Evolutionary conservation across 2,113 vertebrate genomes (phyloP), one percentile per base, ranked within the genome.

Genomic region (Petrocephalus zakoni): DNA sequence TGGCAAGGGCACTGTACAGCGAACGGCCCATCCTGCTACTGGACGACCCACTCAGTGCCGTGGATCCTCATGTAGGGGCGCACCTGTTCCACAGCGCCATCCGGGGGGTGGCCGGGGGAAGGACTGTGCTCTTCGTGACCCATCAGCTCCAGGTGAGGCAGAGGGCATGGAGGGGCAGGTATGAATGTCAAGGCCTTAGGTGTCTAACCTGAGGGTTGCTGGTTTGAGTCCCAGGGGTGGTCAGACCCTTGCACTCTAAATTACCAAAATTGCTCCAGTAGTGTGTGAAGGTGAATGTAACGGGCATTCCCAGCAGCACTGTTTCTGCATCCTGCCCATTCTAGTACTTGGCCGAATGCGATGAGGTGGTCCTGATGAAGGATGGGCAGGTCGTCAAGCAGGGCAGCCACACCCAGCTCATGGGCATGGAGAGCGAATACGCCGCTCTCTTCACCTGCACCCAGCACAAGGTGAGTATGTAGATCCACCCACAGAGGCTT

Each of bases 1-100:
- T 96, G 92, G 96, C 96, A 0, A 95, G 96, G 5, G 96, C 96
- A 0, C 93, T 97, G 22, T 97, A 96, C 93, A 96, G 96, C 56
- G 93, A 96, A 53, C 93, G 92, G 19, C 93, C 93, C 86, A 88
- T 96, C 29, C 94, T 96, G 21, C 95, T 96, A 53, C 93, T 96
- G 87, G 96, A 97, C 29, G 95, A 96, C 92, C 96, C 96, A 4
- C 95, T 97, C 56, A 97, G 96, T 5, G 96, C 96, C 0, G 94
- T 96, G 0, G 96, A 96, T 87, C 88, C 95, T n/a, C 94, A 93
- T 56, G 96, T 96, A 72, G 95, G 94, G 22, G 93, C 93, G 1
- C 94, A 95, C 86, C 90, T 97, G 86, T 97, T 97, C 92, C 92
- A 90, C 86, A 93, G 92, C 86, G 95, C 93, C 68, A 96, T 97